Evolutionary conservation across 2,113 vertebrate species (phyloP).

Genomic region (Pelecanoides urinatrix): DNA sequence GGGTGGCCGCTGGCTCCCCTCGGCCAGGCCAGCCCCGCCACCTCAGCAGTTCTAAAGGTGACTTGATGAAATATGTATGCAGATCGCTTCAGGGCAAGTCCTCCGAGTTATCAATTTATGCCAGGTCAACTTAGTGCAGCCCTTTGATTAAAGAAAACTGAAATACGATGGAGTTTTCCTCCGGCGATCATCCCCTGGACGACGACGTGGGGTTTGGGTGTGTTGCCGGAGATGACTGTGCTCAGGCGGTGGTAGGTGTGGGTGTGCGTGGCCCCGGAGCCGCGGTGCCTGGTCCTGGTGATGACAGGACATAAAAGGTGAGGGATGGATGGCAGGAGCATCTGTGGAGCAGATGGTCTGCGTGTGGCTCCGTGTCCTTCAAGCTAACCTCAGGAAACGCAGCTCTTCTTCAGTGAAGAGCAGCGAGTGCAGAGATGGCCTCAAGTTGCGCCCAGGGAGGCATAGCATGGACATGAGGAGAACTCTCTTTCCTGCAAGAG

Average conservation of each 20-base stretch:
- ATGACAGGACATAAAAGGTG: not conserved
- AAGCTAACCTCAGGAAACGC: not conserved
- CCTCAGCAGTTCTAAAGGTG: conserved; percentile 52
- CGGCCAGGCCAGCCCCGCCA: not conserved
- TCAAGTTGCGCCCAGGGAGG: no score
- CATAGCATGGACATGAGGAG: no score
- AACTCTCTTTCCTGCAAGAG: no score
- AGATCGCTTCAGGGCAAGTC: not conserved
- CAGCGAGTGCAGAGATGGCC: not conserved
- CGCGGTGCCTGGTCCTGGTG: rapidly evolving
- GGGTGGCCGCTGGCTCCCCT: not conserved
- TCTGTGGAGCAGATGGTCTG: not conserved
- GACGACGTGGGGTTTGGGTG: not conserved
- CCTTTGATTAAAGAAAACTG: not conserved
- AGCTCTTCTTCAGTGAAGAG: not conserved
- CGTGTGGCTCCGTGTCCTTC: not conserved
- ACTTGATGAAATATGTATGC: conserved; percentile 40
- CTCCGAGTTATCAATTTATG: conserved; percentile 16
- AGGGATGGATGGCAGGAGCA: not conserved
- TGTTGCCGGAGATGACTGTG: not conserved
- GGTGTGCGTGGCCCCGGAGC: no score
- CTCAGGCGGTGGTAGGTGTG: not conserved
- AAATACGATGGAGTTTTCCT: not conserved
- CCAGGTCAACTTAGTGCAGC: not conserved
- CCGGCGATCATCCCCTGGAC: not conserved